These are phyloP conservation scores for Yponomeuta evonymella DNA, from an alignment of 2,888 invertebrate species.

Conservation along the genomic window DNA sequence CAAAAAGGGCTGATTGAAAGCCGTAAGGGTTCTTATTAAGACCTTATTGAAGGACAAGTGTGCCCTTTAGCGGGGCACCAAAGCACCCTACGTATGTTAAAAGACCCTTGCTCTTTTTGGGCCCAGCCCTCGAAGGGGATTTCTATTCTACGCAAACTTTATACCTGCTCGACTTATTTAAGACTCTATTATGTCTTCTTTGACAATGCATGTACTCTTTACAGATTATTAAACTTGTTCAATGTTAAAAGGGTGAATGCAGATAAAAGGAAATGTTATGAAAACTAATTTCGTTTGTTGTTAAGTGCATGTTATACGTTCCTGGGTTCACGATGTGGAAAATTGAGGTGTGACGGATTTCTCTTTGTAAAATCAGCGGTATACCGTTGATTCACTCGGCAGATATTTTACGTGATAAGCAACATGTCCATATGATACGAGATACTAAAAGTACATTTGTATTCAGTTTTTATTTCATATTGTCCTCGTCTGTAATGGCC, in stretches of 20 bases:
- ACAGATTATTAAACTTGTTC: constrained; percentile 28
- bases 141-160: constrained; percentile 39
- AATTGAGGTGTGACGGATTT: not conserved
- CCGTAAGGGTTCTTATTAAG: constrained; percentile 59
- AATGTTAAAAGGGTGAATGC: constrained; percentile 10
- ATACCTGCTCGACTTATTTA: constrained; percentile 43
- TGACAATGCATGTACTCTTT: constrained; percentile 30
- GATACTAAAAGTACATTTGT: not conserved
- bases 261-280: constrained; percentile 4
- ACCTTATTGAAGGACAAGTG: constrained; percentile 66
- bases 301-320: not conserved
- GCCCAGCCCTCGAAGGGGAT: constrained; percentile 42
- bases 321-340: not conserved
- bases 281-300: constrained; percentile 10
- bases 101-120: constrained; percentile 70
- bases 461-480: constrained; percentile 25
- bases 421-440: not conserved
- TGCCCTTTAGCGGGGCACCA: constrained; percentile 38
- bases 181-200: constrained; percentile 35
- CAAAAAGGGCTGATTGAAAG: constrained; percentile 55
- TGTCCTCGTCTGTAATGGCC: constrained; percentile 23
- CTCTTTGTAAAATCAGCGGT: not conserved
- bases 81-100: constrained; percentile 46
- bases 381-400: not conserved
- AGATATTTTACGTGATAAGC: not conserved